Conservation (phyloP, 2,113 vertebrate species). For the Syngnathus scovelli region DNA sequence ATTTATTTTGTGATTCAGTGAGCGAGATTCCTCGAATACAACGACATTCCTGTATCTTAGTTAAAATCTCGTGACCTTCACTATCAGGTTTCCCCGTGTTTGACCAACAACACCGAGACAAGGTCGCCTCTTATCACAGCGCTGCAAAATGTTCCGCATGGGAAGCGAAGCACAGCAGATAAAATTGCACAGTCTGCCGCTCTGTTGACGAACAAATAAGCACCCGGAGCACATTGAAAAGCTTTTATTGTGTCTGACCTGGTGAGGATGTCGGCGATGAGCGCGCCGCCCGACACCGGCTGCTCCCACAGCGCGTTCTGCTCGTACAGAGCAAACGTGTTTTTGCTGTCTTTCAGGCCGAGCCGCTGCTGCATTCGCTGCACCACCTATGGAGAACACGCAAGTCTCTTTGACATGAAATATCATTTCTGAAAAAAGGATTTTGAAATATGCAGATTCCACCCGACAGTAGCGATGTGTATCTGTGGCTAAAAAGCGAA, state of each 20-base stretch:
- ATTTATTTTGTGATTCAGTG: no score
- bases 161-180: constrained; percentile 8
- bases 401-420: neutral
- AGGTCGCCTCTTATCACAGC: neutral
- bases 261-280: constrained; percentile 89
- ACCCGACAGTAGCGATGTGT: no score
- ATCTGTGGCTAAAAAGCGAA: no score
- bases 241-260: constrained; percentile 78
- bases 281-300: constrained; percentile 74
- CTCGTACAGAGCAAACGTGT: constrained; percentile 86
- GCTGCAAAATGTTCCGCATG: neutral
- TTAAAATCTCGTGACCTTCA: neutral
- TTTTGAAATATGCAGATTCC: no score
- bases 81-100: no score
- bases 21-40: no score
- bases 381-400: constrained; percentile 74
- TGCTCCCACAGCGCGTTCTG: constrained; percentile 81
- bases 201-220: neutral
- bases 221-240: constrained; percentile 5
- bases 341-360: constrained; percentile 82
- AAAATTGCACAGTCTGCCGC: neutral
- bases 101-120: neutral
- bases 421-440: no score
- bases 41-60: no score
- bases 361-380: constrained; percentile 82